Base-by-base conservation (phyloP, 2,797 vertebrate genomes). In the Heterohyrax brucei region DNA sequence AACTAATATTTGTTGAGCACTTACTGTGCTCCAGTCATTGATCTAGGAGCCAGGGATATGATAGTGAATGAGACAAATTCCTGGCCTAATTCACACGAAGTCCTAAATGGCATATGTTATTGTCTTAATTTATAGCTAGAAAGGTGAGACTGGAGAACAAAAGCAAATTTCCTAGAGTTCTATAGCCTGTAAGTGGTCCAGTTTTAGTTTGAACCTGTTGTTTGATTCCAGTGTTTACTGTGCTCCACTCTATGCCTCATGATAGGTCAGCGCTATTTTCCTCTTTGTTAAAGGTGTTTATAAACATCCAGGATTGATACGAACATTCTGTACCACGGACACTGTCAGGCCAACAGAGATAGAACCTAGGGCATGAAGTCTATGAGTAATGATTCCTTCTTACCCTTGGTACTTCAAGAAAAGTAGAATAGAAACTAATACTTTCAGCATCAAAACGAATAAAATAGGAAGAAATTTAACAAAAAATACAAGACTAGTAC, bases 241-340 rank as follows among this genome's bases (percentile, higher is more conserved):
- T 87, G 26, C 21, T 94, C 19, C 94, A 28, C 90, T 64, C 46
- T 90, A n/a, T 48, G 50, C 68, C 62, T 95, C 82, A 44, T n/a
- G 53, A 68, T 80, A 92, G 92, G 87, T 78, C n/a, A 56, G 26
- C 62, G 79, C n/a, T 86, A 59, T 91, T 61, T 96, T 46, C 7
- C 33, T 75, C 26, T 84, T 94, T 22, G 53, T 90, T 93, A 92
- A 82, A 88, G 13, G 53, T 93, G 18, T 91, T 93, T 96, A 87
- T 91, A 92, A 85, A 86, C 46, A 93, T 87, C 22, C 14, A 83
- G 28, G 50, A 83, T 59, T 95, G 75, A 61, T 95, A 24, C 89
- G 50, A 87, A 91, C 44, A 75, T 88, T 50, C n/a, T 85, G 70
- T 39, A 78, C 76, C 92, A 5, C 75, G 48, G 18, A 87, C 70